Evolutionary conservation across 2,888 invertebrate genomes (phyloP), one percentile per base, ranked within the genome.

Genomic region (Parapristionchus giblindavisi): DNA sequence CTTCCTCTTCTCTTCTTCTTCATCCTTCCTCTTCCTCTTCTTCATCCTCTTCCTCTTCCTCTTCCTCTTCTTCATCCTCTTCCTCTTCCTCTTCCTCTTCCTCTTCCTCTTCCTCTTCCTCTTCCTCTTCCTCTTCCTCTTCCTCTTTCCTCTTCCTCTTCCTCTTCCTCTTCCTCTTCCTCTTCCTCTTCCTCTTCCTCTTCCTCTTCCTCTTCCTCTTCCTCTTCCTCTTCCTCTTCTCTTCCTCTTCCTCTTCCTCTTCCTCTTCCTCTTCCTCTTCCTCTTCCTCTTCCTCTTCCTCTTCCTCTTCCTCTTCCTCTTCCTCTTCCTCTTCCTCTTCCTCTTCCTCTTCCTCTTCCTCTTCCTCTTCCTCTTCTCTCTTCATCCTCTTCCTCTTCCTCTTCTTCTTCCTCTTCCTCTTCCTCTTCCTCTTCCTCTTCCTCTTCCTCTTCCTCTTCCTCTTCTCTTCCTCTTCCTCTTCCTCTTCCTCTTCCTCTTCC

Each of bases 31-130:
- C n/a, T n/a, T n/a, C n/a, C n/a, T n/a, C n/a, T n/a, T n/a, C n/a
- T n/a, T n/a, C n/a, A n/a, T n/a, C n/a, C n/a, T n/a, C n/a, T n/a
- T n/a, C n/a, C n/a, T n/a, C n/a, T n/a, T n/a, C n/a, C n/a, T n/a
- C n/a, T n/a, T n/a, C n/a, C n/a, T n/a, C n/a, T n/a, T n/a, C n/a
- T n/a, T n/a, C n/a, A n/a, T n/a, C n/a, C n/a, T n/a, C n/a, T n/a
- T n/a, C n/a, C n/a, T n/a, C 51, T 51, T 51, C 51, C 17, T 51
- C 51, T 51, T 51, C 51, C 17, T 51, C 51, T 51, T 51, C 51
- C 17, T 51, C 51, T 51, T 51, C 51, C 17, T 51, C 51, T 51
- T 51, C 51, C 17, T 51, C 51, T 51, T 51, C 51, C 17, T 51
- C 51, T 51, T 51, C 51, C 17, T 51, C 51, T 51, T 51, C 51